Conservation (phyloP, 2,797 vertebrate genomes). For the Antennarius maculatus region DNA sequence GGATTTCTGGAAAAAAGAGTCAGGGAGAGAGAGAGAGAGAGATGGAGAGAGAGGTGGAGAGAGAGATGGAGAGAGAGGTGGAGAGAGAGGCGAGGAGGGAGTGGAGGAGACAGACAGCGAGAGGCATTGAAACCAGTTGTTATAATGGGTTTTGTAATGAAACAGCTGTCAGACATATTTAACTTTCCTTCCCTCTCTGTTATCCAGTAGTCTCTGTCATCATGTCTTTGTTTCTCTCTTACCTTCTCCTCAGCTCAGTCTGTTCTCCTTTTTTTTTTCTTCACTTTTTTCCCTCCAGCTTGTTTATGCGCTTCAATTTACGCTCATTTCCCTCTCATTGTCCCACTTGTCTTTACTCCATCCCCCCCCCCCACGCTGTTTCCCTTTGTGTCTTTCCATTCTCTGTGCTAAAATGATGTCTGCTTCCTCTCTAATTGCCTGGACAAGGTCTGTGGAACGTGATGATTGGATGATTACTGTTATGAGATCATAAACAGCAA, state of each 20-base stretch:
- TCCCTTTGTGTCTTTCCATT: slow-evolving; percentile 25
- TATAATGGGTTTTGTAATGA: slow-evolving; percentile 65
- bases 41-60: slow-evolving; percentile 45
- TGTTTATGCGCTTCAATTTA: slow-evolving; percentile 29
- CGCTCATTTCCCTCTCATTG: slow-evolving; percentile 3
- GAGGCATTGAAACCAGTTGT: slow-evolving; percentile 48
- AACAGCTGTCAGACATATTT: slow-evolving; percentile 83
- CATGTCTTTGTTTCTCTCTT: slow-evolving; percentile 34
- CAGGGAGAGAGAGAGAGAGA: slow-evolving; percentile 29
- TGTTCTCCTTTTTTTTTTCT: slow-evolving; percentile 19
- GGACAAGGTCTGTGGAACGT: slow-evolving; percentile 31
- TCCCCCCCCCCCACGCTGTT: slow-evolving; percentile 1
- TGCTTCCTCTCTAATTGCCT: slow-evolving; percentile 53
- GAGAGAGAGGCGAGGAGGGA: slow-evolving; percentile 8
- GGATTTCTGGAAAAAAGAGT: slow-evolving; percentile 35
- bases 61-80: too few species aligned
- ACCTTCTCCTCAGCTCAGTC: slow-evolving; percentile 18
- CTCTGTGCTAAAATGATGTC: slow-evolving; percentile 32
- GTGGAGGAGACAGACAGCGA: slow-evolving; percentile 31
- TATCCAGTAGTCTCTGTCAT: slow-evolving; percentile 45
- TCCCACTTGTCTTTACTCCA: slow-evolving; percentile 18
- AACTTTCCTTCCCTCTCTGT: slow-evolving; percentile 49
- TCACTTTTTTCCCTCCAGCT: slow-evolving; percentile 14
- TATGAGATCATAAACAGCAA: slow-evolving; percentile 48
- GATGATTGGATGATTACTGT: slow-evolving; percentile 57